Evolutionary conservation across 1,140 invertebrate genomes (phyloP).

Genomic region (Drosophila obscura): DNA sequence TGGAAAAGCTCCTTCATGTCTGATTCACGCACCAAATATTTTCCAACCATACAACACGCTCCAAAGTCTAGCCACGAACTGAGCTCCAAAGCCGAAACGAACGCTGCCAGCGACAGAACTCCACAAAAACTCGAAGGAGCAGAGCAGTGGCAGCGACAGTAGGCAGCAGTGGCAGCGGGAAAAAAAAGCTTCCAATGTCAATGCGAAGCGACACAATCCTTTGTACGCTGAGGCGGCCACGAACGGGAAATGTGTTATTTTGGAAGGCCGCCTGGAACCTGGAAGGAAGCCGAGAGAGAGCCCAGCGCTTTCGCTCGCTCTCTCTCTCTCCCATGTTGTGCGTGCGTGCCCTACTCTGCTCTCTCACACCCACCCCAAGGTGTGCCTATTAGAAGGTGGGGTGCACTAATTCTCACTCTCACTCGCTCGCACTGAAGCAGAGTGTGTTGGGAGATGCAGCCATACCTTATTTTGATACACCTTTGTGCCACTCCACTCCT

Average conservation of each 20-base stretch:
- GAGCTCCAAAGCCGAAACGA: slow-evolving; percentile 46
- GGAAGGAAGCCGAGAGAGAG: slow-evolving; percentile 5
- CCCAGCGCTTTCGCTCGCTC: slow-evolving; percentile 12
- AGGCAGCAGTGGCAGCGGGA: too few species aligned
- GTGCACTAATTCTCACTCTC: too few species aligned
- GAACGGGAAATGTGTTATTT: slow-evolving; percentile 72
- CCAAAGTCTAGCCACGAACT: slow-evolving; percentile 81
- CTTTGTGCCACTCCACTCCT: slow-evolving; percentile 3
- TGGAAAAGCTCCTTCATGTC: slow-evolving; percentile 28
- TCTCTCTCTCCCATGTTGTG: slow-evolving; percentile 30
- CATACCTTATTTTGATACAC: slow-evolving; percentile 25
- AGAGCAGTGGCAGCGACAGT: too few species aligned
- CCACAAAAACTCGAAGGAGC: slow-evolving; percentile 25
- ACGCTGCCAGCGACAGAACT: slow-evolving; percentile 47
- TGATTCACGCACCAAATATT: slow-evolving; percentile 53
- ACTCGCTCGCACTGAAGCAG: too few species aligned
- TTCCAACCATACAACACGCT: slow-evolving; percentile 77
- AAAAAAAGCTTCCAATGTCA: slow-evolving; percentile 65
- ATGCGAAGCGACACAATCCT: slow-evolving; percentile 61
- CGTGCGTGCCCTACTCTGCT: slow-evolving; percentile 24
- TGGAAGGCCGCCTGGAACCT: slow-evolving; percentile 70
- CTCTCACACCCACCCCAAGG: neutral
- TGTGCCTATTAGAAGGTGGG: too few species aligned
- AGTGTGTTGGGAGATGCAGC: too few species aligned
- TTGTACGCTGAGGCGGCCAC: slow-evolving; percentile 29